These are phyloP conservation scores for Mungos mungo DNA, from an alignment of 2,113 vertebrate species.

Conservation along the genomic window DNA sequence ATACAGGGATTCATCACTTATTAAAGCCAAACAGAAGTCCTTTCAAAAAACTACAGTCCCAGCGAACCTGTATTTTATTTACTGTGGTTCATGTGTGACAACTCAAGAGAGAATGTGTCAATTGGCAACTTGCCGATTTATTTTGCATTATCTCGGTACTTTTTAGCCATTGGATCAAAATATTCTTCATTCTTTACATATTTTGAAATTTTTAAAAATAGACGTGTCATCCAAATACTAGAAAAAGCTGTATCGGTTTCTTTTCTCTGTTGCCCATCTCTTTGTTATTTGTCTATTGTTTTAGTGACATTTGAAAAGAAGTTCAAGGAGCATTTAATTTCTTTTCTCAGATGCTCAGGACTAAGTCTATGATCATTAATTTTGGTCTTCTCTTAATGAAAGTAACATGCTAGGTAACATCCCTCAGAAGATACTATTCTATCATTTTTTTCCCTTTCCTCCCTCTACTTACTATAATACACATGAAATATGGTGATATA, in stretches of 20 bases:
- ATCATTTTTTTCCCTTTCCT: background rate
- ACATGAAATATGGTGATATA: background rate
- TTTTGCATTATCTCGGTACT: background rate
- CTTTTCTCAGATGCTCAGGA: background rate
- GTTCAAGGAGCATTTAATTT: background rate
- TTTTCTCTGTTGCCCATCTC: background rate
- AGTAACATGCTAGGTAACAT: slow-evolving; percentile 10
- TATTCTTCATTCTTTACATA: background rate
- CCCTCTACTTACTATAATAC: background rate
- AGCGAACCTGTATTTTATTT: slow-evolving; percentile 36
- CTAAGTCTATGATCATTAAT: background rate
- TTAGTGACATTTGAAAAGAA: background rate
- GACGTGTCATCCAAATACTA: background rate
- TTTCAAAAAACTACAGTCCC: background rate
- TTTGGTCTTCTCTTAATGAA: background rate
- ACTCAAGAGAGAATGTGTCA: slow-evolving; percentile 24
- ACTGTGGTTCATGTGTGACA: background rate
- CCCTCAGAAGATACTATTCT: background rate
- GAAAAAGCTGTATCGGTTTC: background rate
- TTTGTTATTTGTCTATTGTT: background rate
- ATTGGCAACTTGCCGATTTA: background rate
- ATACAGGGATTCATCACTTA: background rate
- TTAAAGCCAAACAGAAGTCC: slow-evolving; percentile 33
- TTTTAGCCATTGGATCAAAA: background rate
- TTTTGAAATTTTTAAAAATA: slow-evolving; percentile 2